Base-by-base conservation (phyloP, 2,888 invertebrate species). In the Nymphalis c-album region DNA sequence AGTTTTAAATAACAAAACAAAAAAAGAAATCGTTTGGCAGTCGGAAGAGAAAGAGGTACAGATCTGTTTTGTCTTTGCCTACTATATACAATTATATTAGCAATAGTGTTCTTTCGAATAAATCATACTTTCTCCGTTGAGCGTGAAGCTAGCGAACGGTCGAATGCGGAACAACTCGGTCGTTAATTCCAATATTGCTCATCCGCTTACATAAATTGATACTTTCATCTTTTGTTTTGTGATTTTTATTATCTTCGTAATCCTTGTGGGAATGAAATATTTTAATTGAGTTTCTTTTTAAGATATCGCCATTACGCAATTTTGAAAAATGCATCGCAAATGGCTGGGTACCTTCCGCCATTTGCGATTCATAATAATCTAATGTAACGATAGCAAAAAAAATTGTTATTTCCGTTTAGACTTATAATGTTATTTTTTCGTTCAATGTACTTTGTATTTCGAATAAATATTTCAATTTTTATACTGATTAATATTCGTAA, bases 61-160 rank as follows among this genome's bases (percentile, higher is more conserved):
- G 26, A 6, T 6, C 26, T 31, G 26, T 31, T 31, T 31, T 31
- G 26, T 6, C 26, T 31, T 31, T 31, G 26, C 26, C 26, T 31
- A 26, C 5, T 26, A 31, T 31, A 31, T 31, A 17, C 22, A 51
- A 51, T 51, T 51, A 31, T 55, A 20, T 17, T 18, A 57, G 13
- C 53, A 18, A 50, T 55, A 22, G 26, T 18, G n/a, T 57, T 18
- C 18, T 40, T 10, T 35, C 31, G 18, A 40, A 40, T 57, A 40
- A 57, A 57, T 57, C 57, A 57, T 57, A 57, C 57, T 57, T 57
- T 57, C 57, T 57, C 57, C 40, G 18, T 57, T 18, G 35, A 10
- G 40, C 57, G 40, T 40, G 35, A 18, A 57, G 57, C 57, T 6
- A 40, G 57, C 35, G 57, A 57, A 40, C 17, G 35, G 10, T 57